Evolutionary conservation across 2,113 vertebrate genomes (phyloP).

Genomic region (Leptodactylus fuscus): DNA sequence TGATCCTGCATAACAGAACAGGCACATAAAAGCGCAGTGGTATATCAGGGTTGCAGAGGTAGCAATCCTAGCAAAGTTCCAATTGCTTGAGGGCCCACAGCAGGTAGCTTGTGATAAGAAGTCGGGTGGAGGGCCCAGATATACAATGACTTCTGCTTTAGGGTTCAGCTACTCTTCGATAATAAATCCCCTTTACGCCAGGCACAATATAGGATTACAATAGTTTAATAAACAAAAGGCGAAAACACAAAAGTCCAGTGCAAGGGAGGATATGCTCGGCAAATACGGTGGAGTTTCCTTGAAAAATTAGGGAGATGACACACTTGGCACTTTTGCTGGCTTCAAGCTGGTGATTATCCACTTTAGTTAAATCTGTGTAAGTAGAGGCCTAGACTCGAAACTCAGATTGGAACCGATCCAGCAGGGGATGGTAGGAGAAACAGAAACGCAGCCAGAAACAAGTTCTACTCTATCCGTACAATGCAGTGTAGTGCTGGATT

Average conservation of each 20-base stretch:
- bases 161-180: not conserved
- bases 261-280: not conserved
- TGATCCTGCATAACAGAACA: not conserved
- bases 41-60: not conserved
- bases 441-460: not conserved
- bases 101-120: not conserved
- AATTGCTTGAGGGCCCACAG: not conserved
- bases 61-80: not conserved
- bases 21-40: not conserved
- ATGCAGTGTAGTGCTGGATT: not conserved
- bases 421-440: conserved; percentile 2
- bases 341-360: conserved; percentile 18
- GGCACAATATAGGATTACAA: not conserved
- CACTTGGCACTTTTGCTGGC: not conserved
- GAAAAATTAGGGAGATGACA: not conserved
- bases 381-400: conserved; percentile 9
- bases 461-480: not conserved
- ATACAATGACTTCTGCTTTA: not conserved
- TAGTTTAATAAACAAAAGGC: not conserved
- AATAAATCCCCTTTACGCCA: not conserved
- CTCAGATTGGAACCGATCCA: conserved; percentile 12
- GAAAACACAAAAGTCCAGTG: not conserved
- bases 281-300: not conserved
- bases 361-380: conserved; percentile 5
- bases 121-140: not conserved